Base-by-base conservation (phyloP, 2,888 invertebrate genomes). In the Scelioninae gen. 2 region DNA sequence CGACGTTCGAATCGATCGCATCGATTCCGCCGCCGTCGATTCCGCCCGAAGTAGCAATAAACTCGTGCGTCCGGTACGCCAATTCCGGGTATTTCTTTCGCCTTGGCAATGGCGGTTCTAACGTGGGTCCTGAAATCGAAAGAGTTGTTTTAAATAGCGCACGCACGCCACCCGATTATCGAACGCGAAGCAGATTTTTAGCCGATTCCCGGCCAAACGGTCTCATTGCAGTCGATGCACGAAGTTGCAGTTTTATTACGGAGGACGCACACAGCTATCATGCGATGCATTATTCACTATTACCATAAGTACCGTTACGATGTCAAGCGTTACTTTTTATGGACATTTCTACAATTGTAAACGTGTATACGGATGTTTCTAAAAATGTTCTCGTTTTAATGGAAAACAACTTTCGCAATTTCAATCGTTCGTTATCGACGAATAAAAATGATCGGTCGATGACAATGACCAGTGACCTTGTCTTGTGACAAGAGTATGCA, bases 41-140 rank as follows among this genome's bases (percentile, higher is more conserved):
- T 31, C 69, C 76, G 80, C 90, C 91, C 81, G 92, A 91, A 84
- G 88, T 86, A 79, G 87, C 87, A 79, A 94, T 91, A 82, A 94
- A 90, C 86, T 94, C 94, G 88, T 94, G 94, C 83, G 93, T 92
- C 87, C 92, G 92, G 90, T 95, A 94, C 81, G 95, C 94, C 84
- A 94, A 90, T 80, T 94, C 94, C 48, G 95, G 95, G 86, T 94
- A 94, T 89, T 95, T 95, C 90, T 94, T 95, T 86, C 94, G 91
- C 78, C 95, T 90, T 77, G 94, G 94, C 88, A 95, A 90, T 76
- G 94, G 93, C 79, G 94, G 94, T 87, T 95, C 95, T 89, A 93
- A 90, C 67, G 89, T 89, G 77, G 89, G 83, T 74, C 86, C 86
- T 86, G 84, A 57, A 85, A 84, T 74, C 70, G 72, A 76, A 79